Percentiles rank a stretch among this genome's conserved stretches.
These are phyloP conservation scores for Melopsittacus undulatus DNA, from an alignment of 2,797 vertebrate species.

Conservation along the genomic window DNA sequence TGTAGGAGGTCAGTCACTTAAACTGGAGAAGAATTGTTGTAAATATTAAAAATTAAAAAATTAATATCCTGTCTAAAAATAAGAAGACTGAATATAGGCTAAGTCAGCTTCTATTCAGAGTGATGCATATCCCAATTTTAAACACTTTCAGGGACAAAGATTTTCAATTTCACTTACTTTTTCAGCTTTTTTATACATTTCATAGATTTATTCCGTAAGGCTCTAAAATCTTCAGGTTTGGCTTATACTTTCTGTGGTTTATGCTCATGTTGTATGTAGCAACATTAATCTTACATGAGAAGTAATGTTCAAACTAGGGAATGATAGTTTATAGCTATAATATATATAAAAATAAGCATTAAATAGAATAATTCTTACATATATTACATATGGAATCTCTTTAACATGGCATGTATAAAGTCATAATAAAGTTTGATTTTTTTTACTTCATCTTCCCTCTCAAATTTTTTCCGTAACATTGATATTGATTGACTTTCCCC, in stretches of 20 bases:
- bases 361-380: not conserved
- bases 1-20: not conserved
- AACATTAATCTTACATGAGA: not conserved
- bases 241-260: not conserved
- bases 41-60: conserved; percentile 13
- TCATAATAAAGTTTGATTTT: not conserved
- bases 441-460: not conserved
- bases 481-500: not conserved
- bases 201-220: not conserved
- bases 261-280: not conserved
- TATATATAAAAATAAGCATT: not conserved
- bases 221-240: not conserved
- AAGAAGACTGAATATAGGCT: not conserved
- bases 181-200: not conserved
- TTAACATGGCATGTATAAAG: not conserved
- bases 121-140: not conserved
- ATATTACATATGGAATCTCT: not conserved
- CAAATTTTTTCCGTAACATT: not conserved
- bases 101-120: not conserved
- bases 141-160: not conserved
- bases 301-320: not conserved
- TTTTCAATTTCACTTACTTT: not conserved
- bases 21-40: not conserved
- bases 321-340: not conserved
- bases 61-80: not conserved